A percentile compares a stretch with the other conserved stretches of the same genome.
Evolutionary conservation across 1,140 invertebrate species (phyloP).

Genomic region (Camponotus floridanus): DNA sequence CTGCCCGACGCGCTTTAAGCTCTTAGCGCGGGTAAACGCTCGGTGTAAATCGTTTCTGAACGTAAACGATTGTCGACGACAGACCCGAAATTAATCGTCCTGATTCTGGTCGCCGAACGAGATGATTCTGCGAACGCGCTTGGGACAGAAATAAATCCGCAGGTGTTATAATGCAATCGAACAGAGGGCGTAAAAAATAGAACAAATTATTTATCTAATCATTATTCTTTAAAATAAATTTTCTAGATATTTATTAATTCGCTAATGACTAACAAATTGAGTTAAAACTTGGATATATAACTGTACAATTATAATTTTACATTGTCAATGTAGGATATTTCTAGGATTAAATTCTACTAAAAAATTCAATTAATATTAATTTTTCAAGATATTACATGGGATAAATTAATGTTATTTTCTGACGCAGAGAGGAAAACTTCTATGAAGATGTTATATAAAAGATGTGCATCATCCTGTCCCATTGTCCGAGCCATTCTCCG

Average conservation of each 20-base stretch:
- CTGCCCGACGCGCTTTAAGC: conserved; percentile 71
- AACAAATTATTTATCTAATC: not conserved
- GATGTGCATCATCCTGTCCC: conserved; percentile 15
- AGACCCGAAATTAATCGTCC: conserved; percentile 78
- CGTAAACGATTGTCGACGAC: conserved; percentile 81
- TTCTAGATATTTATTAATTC: conserved; percentile 3
- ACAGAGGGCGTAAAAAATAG: not conserved
- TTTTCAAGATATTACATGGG: too few species aligned
- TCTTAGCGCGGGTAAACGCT: conserved; percentile 62
- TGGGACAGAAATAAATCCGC: not conserved
- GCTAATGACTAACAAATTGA: not conserved
- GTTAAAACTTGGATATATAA: not conserved
- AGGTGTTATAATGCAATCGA: not conserved
- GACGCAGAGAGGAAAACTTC: not conserved
- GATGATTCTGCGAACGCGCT: conserved; percentile 17
- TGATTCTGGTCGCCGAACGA: conserved; percentile 55
- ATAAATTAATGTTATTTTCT: not conserved
- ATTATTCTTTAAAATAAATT: not conserved
- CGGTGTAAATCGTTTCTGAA: conserved; percentile 80
- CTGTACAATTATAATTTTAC: not conserved
- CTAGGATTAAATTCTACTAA: not conserved
- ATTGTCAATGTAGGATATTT: not conserved
- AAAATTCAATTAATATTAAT: not conserved
- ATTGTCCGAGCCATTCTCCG: conserved; percentile 18
- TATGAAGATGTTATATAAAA: not conserved